phyloP scores from a whole-genome alignment of 2,888 invertebrate species.

The Crocallis elinguaria region DNA sequence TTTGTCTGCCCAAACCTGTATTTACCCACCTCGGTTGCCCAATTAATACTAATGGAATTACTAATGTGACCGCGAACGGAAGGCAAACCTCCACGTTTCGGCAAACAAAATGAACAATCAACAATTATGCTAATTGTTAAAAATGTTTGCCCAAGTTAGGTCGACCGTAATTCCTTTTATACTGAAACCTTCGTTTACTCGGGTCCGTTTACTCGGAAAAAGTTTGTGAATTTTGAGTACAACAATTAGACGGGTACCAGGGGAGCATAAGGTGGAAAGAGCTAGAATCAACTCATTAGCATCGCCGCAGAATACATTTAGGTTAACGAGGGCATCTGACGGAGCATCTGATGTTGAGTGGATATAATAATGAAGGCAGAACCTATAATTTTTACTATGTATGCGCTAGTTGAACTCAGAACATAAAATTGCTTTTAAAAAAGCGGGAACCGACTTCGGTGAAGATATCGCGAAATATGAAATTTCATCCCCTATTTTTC shows the following conservation, averaged over 20 bases:
- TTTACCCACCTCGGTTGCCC: constrained; percentile 25
- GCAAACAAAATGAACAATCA: constrained; percentile 26
- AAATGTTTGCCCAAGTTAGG: constrained; percentile 23
- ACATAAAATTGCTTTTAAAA: too few relatives aligned
- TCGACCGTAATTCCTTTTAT: constrained; percentile 9
- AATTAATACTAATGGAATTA: constrained; percentile 49
- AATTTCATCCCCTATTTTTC: too few relatives aligned
- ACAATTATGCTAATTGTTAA: constrained; percentile 24
- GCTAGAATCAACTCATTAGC: constrained; percentile 55
- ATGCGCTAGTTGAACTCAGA: too few relatives aligned
- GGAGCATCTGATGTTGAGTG: neutral
- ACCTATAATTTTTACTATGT: too few relatives aligned
- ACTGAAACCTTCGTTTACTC: constrained; percentile 10
- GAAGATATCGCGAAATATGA: too few relatives aligned
- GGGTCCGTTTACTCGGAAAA: constrained; percentile 20
- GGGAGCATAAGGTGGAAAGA: constrained; percentile 27
- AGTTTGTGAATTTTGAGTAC: constrained; percentile 25
- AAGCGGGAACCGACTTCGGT: too few relatives aligned
- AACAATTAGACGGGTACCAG: constrained; percentile 39
- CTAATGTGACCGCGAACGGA: constrained; percentile 35
- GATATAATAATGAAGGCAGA: too few relatives aligned
- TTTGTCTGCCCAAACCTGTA: constrained; percentile 17
- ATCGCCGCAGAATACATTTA: constrained; percentile 41
- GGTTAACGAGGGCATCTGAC: constrained; percentile 4
- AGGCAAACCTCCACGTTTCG: constrained; percentile 21